Evolutionary conservation across 2,797 vertebrate species (phyloP), one percentile per base, ranked within the genome.

Genomic region (Mastacembelus armatus): DNA sequence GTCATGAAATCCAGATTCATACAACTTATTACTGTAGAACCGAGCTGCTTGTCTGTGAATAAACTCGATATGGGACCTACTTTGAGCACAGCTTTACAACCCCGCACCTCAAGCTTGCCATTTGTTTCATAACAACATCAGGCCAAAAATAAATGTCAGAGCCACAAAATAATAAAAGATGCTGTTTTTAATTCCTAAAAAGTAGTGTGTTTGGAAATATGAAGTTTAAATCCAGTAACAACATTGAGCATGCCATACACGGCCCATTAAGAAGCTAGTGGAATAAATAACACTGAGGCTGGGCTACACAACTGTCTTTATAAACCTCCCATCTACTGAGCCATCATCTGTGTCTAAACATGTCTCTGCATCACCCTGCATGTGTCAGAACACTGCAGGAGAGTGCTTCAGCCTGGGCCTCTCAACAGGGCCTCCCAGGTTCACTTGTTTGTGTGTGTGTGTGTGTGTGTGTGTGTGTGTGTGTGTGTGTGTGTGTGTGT

Each of bases 341-440:
- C 78, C 75, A 73, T 89, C 74, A 65, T 85, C 58, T 57, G 62
- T 67, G 72, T 85, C 70, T 66, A 74, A 83, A 71, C 72, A 84
- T 39, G 21, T 49, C 54, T 70, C 51, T 5, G 63, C 70, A 27
- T 74, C 50, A 45, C 39, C 52, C 57, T 19, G 64, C 4, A 10
- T 73, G 65, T 36, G 39, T 86, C 76, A 80, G 58, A 77, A 59
- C 85, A 27, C 67, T 48, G 70, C 76, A 65, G 64, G 52, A 66
- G 76, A 65, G 63, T 52, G 51, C 32, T 50, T 64, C 27, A 32
- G 67, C 68, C 21, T 60, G 73, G 82, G 85, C 79, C 74, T 85
- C 83, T 27, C 66, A 50, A 85, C 78, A 88, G 85, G 87, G 86
- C 74, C 84, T 83, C 82, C 85, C 86, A 74, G 81, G 83, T 85